Conservation (phyloP, 2,888 invertebrate species). For the Endotricha flammealis region DNA sequence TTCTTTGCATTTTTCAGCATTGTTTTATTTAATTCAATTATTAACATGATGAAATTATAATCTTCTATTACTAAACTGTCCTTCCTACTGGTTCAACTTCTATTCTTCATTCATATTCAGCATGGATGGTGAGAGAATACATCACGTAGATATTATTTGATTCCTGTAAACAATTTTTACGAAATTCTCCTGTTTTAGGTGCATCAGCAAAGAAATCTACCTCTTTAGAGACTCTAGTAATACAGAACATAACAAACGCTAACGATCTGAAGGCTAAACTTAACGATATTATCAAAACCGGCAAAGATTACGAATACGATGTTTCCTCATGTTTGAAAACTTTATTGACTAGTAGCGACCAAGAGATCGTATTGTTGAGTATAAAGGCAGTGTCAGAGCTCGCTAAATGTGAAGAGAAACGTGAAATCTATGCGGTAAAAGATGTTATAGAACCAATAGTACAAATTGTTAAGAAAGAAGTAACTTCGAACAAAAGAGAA, state of each 20-base stretch:
- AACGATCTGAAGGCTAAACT: slow-evolving; percentile 66
- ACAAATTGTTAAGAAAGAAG: slow-evolving; percentile 62
- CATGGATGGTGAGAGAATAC: slow-evolving; percentile 51
- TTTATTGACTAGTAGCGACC: slow-evolving; percentile 60
- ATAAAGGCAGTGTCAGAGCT: slow-evolving; percentile 89
- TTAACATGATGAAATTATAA: slow-evolving; percentile 11
- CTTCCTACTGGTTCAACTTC: neutral
- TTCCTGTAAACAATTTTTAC: neutral
- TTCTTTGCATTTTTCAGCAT: slow-evolving; percentile 12
- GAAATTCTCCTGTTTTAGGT: slow-evolving; percentile 34
- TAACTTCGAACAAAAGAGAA: slow-evolving; percentile 60
- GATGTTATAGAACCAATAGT: slow-evolving; percentile 79
- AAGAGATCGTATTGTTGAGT: slow-evolving; percentile 74
- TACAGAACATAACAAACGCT: slow-evolving; percentile 57
- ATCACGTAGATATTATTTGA: neutral
- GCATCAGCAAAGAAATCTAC: slow-evolving; percentile 56
- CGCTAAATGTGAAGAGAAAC: slow-evolving; percentile 86
- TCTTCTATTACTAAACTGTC: neutral
- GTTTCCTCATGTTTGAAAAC: slow-evolving; percentile 61
- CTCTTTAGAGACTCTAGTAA: slow-evolving; percentile 57
- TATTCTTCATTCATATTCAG: slow-evolving; percentile 13
- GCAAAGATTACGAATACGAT: slow-evolving; percentile 65
- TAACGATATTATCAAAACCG: slow-evolving; percentile 59
- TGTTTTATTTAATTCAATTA: slow-evolving; percentile 13
- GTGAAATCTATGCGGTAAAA: slow-evolving; percentile 82